phyloP scores from a whole-genome alignment of 1,140 invertebrate genomes.

The Chrysoperla carnea region DNA sequence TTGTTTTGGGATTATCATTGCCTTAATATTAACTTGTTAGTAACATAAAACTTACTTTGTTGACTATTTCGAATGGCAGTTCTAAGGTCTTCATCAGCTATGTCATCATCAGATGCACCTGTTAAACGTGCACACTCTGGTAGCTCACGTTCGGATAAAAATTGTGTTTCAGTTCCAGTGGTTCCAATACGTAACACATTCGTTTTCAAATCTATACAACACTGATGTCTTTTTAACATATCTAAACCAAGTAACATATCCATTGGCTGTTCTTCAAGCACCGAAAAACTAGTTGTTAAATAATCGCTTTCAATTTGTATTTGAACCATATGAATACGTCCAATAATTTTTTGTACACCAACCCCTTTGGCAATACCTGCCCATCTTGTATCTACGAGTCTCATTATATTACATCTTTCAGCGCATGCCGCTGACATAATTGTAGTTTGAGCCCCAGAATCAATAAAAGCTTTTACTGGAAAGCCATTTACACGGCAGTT shows the following conservation, averaged over 20 bases:
- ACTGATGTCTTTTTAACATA: constrained; percentile 95
- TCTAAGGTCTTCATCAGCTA: constrained; percentile 42
- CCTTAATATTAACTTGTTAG: neutral
- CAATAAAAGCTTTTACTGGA: constrained; percentile 94
- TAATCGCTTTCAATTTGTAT: constrained; percentile 90
- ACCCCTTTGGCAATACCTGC: constrained; percentile 91
- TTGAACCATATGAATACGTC: constrained; percentile 91
- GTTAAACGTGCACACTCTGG: constrained; percentile 31
- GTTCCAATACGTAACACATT: constrained; percentile 89
- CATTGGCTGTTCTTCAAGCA: constrained; percentile 95
- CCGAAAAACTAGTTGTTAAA: constrained; percentile 90
- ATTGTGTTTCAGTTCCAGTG: constrained; percentile 80
- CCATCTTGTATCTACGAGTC: constrained; percentile 87
- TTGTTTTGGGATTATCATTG: too few species aligned
- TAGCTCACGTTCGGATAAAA: constrained; percentile 74
- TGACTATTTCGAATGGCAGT: constrained; percentile 37
- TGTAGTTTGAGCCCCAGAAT: constrained; percentile 87
- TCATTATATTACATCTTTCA: constrained; percentile 89
- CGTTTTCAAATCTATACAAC: constrained; percentile 81
- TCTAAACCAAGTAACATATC: constrained; percentile 95
- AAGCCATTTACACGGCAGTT: constrained; percentile 91
- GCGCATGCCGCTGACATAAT: constrained; percentile 88
- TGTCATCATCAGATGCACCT: constrained; percentile 15
- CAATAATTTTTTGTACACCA: constrained; percentile 90
- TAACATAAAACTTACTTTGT: constrained; percentile 5